Evolutionary conservation across 2,888 invertebrate genomes (phyloP), one percentile per base, ranked within the genome.

Genomic region (Coremacera marginata): DNA sequence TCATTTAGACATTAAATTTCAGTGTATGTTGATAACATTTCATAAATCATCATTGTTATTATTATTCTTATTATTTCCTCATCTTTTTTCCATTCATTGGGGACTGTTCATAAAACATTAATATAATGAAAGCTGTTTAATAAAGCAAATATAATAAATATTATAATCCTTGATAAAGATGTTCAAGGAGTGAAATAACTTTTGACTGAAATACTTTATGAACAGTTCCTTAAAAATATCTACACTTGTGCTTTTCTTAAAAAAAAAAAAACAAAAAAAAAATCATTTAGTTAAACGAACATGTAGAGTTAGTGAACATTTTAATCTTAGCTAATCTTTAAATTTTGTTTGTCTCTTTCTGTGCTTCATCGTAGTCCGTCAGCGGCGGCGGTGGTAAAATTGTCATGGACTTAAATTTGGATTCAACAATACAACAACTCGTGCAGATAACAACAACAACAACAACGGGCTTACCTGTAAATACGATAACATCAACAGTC

Each of bases 361-460:
- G 25, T n/a, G 25, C n/a, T 52, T 16, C 27, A 60, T 37, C 55
- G 55, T 63, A 83, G 82, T 82, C 80, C 81, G 80, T 67, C 82
- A 83, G 80, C 81, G 81, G 75, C 81, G 82, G 80, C 81, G 82
- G 80, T 83, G 82, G 80, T 76, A 80, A 81, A 77, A 77, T 75
- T 68, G 68, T 19, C 76, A 80, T 76, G 73, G 75, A 79, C 71
- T 67, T 76, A 63, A 77, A 80, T 74, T 68, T 76, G 79, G 76
- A 79, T 51, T 76, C 80, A 80, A 80, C 82, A 79, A 79, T 77
- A 75, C 79, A 78, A 78, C 79, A 73, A 79, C 77, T 78, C 77
- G 78, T 77, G 78, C 80, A 81, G 79, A 75, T 79, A 78, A 77
- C 82, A 80, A 75, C 80, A 78, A 77, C 82, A 80, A 75, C 80